phyloP scores from a whole-genome alignment of 1,140 invertebrate genomes.

The Onthophagus taurus region DNA sequence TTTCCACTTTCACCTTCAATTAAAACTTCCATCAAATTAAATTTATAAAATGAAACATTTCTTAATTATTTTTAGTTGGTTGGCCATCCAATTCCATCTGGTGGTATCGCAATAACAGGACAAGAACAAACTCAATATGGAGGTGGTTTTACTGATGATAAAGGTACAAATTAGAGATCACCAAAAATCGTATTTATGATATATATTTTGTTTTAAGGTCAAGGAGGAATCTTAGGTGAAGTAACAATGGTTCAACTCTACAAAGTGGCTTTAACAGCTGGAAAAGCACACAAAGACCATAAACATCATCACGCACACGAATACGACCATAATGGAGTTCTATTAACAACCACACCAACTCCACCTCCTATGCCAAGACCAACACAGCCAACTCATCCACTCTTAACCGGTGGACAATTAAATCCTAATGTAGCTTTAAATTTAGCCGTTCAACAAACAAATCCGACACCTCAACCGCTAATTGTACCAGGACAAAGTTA shows the following conservation, averaged over 20 bases:
- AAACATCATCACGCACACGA: conserved; percentile 75
- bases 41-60: background rate
- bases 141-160: conserved; percentile 47
- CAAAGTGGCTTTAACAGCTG: conserved; percentile 64
- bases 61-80: conserved; percentile 50
- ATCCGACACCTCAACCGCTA: conserved; percentile 28
- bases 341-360: conserved; percentile 50
- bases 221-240: conserved; percentile 62
- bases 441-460: conserved; percentile 35
- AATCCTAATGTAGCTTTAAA: conserved; percentile 50
- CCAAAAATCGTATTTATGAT: no score
- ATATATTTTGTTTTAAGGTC: conserved; percentile 36
- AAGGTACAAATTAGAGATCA: conserved; percentile 41
- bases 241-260: conserved; percentile 70
- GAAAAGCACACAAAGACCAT: conserved; percentile 73
- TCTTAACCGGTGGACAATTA: conserved; percentile 58
- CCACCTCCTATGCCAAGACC: conserved; percentile 41
- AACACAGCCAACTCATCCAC: conserved; percentile 46
- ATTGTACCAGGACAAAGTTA: conserved; percentile 38
- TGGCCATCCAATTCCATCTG: conserved; percentile 63
- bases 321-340: conserved; percentile 61
- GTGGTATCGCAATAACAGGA: conserved; percentile 62
- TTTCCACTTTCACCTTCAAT: no score
- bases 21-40: no score
- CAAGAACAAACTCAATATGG: conserved; percentile 55